Evolutionary conservation across 2,888 invertebrate genomes (phyloP).

Genomic region (Baccha elongata): DNA sequence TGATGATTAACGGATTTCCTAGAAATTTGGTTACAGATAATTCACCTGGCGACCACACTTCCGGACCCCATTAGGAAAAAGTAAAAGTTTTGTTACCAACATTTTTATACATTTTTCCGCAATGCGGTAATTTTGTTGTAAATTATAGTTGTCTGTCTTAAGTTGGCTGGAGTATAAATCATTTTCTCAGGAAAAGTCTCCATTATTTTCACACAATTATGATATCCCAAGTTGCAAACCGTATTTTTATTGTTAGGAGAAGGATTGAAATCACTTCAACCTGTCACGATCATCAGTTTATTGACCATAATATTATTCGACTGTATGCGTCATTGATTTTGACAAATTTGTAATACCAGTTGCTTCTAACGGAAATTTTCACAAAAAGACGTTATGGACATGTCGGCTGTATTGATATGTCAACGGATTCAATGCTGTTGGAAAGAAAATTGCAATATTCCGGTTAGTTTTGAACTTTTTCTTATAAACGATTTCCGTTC

Average conservation of each 20-base stretch:
- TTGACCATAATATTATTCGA: slow-evolving; percentile 31
- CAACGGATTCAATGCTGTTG: slow-evolving; percentile 20
- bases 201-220: slow-evolving; percentile 62
- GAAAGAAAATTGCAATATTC: slow-evolving; percentile 9
- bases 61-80: slow-evolving; percentile 58
- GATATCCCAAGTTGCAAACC: slow-evolving; percentile 18
- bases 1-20: slow-evolving; percentile 60
- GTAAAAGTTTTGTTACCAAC: slow-evolving; percentile 53
- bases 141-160: slow-evolving; percentile 30
- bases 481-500: no score
- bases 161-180: slow-evolving; percentile 1
- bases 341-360: slow-evolving; percentile 49
- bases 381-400: slow-evolving; percentile 39
- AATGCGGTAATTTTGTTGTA: slow-evolving; percentile 22
- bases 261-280: slow-evolving; percentile 13
- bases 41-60: slow-evolving; percentile 48
- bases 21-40: slow-evolving; percentile 62
- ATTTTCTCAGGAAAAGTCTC: slow-evolving; percentile 48
- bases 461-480: not conserved
- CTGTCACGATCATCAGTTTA: slow-evolving; percentile 55
- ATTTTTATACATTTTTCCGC: not conserved
- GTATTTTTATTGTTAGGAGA: not conserved
- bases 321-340: slow-evolving; percentile 2
- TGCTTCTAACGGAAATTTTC: slow-evolving; percentile 29
- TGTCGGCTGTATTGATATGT: slow-evolving; percentile 25